Percentiles rank a stretch among this genome's conserved stretches.
phyloP scores from a whole-genome alignment of 2,113 vertebrate genomes.

The Tyrannus savana region DNA sequence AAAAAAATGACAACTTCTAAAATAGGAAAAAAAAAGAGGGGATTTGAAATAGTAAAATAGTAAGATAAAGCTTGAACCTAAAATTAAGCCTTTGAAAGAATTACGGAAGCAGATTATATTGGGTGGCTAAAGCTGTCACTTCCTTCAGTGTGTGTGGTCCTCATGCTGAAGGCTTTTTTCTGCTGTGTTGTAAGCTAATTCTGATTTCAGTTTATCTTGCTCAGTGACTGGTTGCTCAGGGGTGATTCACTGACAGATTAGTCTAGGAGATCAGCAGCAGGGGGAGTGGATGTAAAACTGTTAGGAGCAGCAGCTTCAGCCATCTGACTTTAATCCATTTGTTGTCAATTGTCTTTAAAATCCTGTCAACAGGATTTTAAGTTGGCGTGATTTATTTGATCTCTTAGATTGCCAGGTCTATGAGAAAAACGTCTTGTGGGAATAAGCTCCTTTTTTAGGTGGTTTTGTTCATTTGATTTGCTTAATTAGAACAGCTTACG shows the following conservation, averaged over 20 bases:
- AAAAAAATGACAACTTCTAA: not conserved
- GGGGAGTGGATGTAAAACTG: not conserved
- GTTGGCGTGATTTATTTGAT: not conserved
- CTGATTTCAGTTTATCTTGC: not conserved
- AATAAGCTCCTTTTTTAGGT: not conserved
- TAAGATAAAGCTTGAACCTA: not conserved
- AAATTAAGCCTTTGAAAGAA: conserved; percentile 6
- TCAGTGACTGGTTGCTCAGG: not conserved
- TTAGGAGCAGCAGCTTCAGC: conserved; percentile 24
- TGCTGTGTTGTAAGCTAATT: not conserved
- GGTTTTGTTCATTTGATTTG: not conserved
- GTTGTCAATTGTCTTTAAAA: conserved; percentile 36
- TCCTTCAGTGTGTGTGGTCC: not conserved
- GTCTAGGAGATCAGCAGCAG: not conserved
- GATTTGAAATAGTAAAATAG: not conserved
- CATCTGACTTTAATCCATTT: conserved; percentile 44
- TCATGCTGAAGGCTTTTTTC: not conserved
- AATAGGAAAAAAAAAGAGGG: not conserved
- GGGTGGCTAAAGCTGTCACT: not conserved
- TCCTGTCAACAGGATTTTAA: conserved; percentile 8
- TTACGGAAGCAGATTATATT: not conserved
- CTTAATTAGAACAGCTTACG: not conserved
- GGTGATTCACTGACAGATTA: conserved; percentile 42
- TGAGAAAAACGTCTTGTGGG: not conserved
- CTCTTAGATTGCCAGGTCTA: not conserved